These are phyloP conservation scores for Penaeus monodon DNA, from an alignment of 2,888 invertebrate species.

Conservation along the genomic window DNA sequence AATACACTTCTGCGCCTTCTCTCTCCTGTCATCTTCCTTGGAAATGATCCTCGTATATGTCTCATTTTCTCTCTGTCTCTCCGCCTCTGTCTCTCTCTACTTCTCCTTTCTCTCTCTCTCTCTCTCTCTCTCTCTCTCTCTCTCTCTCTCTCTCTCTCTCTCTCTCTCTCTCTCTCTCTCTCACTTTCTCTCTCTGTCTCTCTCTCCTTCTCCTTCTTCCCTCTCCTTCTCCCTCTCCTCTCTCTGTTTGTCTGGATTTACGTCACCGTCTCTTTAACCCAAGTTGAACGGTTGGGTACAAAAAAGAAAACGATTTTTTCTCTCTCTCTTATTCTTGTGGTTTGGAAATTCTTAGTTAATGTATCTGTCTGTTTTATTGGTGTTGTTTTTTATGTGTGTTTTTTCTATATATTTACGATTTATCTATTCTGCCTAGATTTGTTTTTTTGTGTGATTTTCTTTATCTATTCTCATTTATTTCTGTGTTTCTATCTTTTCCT, in stretches of 20 bases:
- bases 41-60: no score
- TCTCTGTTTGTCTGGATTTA: background rate
- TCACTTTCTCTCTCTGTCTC: no score
- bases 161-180: no score
- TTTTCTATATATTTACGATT: no score
- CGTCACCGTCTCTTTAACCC: background rate
- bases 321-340: background rate
- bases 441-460: no score
- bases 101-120: background rate
- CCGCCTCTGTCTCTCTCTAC: background rate
- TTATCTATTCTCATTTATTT: no score
- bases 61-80: background rate
- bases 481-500: no score
- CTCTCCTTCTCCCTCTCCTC: constrained; percentile 2
- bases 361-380: background rate
- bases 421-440: no score
- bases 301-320: background rate
- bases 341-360: background rate
- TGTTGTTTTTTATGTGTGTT: background rate
- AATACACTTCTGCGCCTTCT: no score
- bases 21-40: no score
- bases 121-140: background rate
- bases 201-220: no score
- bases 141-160: background rate
- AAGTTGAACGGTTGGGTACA: background rate